A percentile compares a stretch with the other conserved stretches of the same genome.
Conservation (phyloP, 2,797 vertebrate genomes). For the Sebastes hopkinsi region DNA sequence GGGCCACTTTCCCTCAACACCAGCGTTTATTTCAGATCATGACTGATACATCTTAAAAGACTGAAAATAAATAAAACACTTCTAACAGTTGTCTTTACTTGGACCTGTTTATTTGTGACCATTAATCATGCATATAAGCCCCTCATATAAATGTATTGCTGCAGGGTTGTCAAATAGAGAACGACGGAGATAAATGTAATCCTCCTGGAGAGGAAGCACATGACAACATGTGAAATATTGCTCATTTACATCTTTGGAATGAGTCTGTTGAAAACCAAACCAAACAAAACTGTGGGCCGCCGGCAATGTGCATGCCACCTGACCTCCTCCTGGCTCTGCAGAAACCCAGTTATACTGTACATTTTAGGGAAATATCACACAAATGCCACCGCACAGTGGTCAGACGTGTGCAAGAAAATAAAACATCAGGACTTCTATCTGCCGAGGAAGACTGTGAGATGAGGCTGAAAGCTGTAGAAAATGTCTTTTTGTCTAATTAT, state of each 20-base stretch:
- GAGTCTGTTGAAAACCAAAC: conserved; percentile 49
- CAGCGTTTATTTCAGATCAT: conserved; percentile 45
- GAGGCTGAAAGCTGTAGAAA: background rate
- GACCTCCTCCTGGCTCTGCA: conserved; percentile 2
- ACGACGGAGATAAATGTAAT: conserved; percentile 50
- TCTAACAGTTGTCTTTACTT: conserved; percentile 59
- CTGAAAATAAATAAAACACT: conserved; percentile 63
- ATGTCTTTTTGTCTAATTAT: background rate
- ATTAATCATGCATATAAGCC: conserved; percentile 59
- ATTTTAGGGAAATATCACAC: background rate
- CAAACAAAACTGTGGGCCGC: conserved; percentile 27
- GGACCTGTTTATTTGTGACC: conserved; percentile 58
- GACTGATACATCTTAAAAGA: conserved; percentile 39
- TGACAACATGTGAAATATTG: conserved; percentile 59
- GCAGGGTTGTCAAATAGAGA: conserved; percentile 57
- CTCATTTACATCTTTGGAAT: conserved; percentile 57
- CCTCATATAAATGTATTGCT: background rate
- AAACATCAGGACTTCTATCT: background rate
- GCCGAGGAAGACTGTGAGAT: background rate
- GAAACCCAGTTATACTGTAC: background rate
- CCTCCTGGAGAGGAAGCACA: conserved; percentile 54
- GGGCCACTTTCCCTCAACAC: conserved; percentile 65
- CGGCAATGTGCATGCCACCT: conserved; percentile 8
- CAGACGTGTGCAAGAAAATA: background rate
- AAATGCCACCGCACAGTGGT: background rate